These are phyloP conservation scores for Tetranychus cinnabarinus DNA, from an alignment of 1,140 invertebrate species.

Conservation along the genomic window DNA sequence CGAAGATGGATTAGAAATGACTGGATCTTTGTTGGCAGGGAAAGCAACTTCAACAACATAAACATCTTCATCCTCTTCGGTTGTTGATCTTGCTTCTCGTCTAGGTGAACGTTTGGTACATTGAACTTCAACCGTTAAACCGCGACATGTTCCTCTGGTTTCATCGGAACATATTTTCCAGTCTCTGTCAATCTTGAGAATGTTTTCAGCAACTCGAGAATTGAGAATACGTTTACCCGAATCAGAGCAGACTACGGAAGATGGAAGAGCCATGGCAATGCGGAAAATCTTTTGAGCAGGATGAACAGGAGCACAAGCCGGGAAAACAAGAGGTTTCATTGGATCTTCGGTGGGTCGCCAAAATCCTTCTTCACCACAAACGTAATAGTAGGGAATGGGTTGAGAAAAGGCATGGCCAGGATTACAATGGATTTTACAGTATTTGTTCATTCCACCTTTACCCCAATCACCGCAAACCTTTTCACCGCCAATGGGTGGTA, in stretches of 20 bases:
- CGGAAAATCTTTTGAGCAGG: slow-evolving; percentile 67
- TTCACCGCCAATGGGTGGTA: slow-evolving; percentile 63
- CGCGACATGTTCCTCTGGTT: slow-evolving; percentile 39
- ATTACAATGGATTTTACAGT: slow-evolving; percentile 65
- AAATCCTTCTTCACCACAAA: slow-evolving; percentile 83
- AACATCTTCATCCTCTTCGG: slow-evolving; percentile 22
- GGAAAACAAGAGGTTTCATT: slow-evolving; percentile 51
- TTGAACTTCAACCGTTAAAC: slow-evolving; percentile 63
- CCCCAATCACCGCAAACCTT: slow-evolving; percentile 88
- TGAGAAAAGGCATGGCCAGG: slow-evolving; percentile 61
- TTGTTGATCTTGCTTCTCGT: slow-evolving; percentile 29
- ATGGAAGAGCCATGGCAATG: slow-evolving; percentile 75
- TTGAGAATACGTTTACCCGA: slow-evolving; percentile 70
- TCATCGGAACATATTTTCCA: slow-evolving; percentile 80
- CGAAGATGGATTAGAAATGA: slow-evolving; percentile 47
- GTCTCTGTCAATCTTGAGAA: slow-evolving; percentile 64
- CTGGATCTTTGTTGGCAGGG: slow-evolving; percentile 72
- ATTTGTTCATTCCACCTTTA: slow-evolving; percentile 37
- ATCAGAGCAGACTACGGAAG: slow-evolving; percentile 73
- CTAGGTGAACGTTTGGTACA: slow-evolving; percentile 27
- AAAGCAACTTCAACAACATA: slow-evolving; percentile 71
- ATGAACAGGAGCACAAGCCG: slow-evolving; percentile 57
- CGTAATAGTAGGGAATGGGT: slow-evolving; percentile 74
- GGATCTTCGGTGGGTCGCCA: slow-evolving; percentile 54
- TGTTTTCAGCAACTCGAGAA: slow-evolving; percentile 58